Evolutionary conservation across 2,797 vertebrate species (phyloP), one percentile per base, ranked within the genome.

Genomic region (Distichodus sexfasciatus): DNA sequence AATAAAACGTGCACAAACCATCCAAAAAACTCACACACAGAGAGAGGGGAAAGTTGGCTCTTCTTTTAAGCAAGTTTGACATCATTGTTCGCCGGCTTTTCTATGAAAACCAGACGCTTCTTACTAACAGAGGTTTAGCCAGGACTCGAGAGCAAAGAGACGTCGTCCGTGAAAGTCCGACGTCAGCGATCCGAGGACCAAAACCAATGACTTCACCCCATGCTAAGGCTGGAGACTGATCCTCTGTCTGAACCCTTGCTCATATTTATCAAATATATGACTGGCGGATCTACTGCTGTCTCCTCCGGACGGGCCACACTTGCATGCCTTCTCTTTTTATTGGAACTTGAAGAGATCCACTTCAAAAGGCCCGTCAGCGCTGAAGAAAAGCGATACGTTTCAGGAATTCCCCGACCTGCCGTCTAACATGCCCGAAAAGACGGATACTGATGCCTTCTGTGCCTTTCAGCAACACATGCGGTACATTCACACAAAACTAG

Each of bases 71-170:
- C 55, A 76, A 82, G 69, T 65, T 82, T 87, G 87, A 87, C 88
- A 89, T 89, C 84, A 87, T 85, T 74, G 43, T 76, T 77, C 29
- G 26, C 53, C 36, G 50, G 19, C 14, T 71, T 69, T 79, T 86
- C 81, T 79, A 89, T 89, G 73, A 88, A 84, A 91, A 85, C 85
- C 90, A 90, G 87, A 89, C 83, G 75, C 53, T 65, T 55, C 44
- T 71, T 80, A 58, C 66, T 76, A 70, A 81, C 53, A 53, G 76
- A 83, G 76, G 72, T 81, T 77, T 75, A 79, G 77, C 76, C 64
- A 65, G 10, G 31, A 53, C 48, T 73, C 63, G 53, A 72, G 60
- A 66, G 43, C 66, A 67, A 47, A 67, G n/a, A n/a, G n/a, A n/a
- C n/a, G n/a, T 73, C 60, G 72, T 54, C 43, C 68, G 38, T 60